Evolutionary conservation across 2,797 vertebrate genomes (phyloP), one percentile per base, ranked within the genome.

Genomic region (Pterois miles): DNA sequence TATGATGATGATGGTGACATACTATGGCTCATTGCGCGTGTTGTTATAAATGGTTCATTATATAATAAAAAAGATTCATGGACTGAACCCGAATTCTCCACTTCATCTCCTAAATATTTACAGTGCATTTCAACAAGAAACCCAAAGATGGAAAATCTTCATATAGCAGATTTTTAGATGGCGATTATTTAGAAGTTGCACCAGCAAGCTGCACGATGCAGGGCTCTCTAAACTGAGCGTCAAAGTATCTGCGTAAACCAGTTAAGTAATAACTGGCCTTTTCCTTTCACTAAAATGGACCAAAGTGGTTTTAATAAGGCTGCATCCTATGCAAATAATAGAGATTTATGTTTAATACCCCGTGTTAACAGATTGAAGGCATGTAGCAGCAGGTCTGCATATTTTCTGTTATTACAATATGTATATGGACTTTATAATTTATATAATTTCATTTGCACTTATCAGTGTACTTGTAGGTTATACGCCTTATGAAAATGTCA

Each of bases 41-140:
- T 67, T 78, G 78, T 64, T 75, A 34, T 23, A 68, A 63, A 65
- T 62, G 9, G 8, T 74, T 78, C 64, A 79, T 81, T 72, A 75
- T 65, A 25, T 43, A 43, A 31, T 63, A n/a, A 33, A 43, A 72
- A 57, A 27, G 22, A 34, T 65, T 52, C 25, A 38, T 48, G 43
- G 31, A 46, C 59, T 74, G 29, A 3, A 66, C 22, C 4, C 22
- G 40, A 75, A 53, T 25, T 53, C 13, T 62, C 18, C 52, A 38
- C n/a, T 71, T 20, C 8, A 31, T 54, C 10, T 67, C 8, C 33
- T 8, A 50, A 54, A 58, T 25, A 59, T 76, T 48, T 60, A 22
- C 54, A 22, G 9, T 34, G 59, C 13, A 43, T 76, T 82, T 74
- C 3, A 56, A 59, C n/a, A 53, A 46, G 3, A 62, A 70, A 48